A percentile compares a stretch with the other conserved stretches of the same genome.
Conservation (phyloP, 2,888 invertebrate species). For the Cyrtodaria siliqua region DNA sequence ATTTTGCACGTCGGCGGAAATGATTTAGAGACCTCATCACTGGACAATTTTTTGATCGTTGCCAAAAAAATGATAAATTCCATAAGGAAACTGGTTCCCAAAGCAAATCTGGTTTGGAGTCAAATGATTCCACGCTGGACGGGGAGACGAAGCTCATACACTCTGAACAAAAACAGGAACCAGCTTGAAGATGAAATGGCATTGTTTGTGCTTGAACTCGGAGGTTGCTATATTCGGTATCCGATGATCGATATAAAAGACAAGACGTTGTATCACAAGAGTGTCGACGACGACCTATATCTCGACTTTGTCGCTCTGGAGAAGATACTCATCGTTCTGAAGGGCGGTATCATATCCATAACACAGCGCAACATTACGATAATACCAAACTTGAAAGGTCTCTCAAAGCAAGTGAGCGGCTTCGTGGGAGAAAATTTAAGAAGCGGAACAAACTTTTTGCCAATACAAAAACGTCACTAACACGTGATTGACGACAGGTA, state of each 20-base stretch:
- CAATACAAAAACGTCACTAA: too few species aligned
- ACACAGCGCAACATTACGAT: conserved; percentile 33
- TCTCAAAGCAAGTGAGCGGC: conserved; percentile 1
- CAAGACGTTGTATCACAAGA: conserved; percentile 17
- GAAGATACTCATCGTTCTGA: conserved; percentile 21
- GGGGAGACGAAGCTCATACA: conserved; percentile 4
- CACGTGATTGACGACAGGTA: too few species aligned
- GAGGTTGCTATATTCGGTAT: conserved; percentile 48
- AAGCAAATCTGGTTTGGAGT: conserved; percentile 43
- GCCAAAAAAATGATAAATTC: conserved; percentile 28
- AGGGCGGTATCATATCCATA: conserved; percentile 34
- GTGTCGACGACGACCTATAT: conserved; percentile 30
- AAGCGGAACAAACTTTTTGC: neutral
- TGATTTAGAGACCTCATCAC: conserved; percentile 23
- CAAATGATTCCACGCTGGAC: conserved; percentile 40
- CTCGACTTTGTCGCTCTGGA: conserved; percentile 11
- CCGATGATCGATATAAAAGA: conserved; percentile 13
- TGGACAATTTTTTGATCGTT: neutral
- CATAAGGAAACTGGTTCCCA: conserved; percentile 12
- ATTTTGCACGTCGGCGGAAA: conserved; percentile 56
- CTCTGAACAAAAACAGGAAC: conserved; percentile 21
- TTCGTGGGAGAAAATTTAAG: neutral
- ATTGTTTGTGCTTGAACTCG: conserved; percentile 15
- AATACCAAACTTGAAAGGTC: conserved; percentile 32
- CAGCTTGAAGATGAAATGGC: conserved; percentile 44